These are phyloP conservation scores for Eutolmus rufibarbis DNA, from an alignment of 2,888 invertebrate genomes.

Conservation along the genomic window DNA sequence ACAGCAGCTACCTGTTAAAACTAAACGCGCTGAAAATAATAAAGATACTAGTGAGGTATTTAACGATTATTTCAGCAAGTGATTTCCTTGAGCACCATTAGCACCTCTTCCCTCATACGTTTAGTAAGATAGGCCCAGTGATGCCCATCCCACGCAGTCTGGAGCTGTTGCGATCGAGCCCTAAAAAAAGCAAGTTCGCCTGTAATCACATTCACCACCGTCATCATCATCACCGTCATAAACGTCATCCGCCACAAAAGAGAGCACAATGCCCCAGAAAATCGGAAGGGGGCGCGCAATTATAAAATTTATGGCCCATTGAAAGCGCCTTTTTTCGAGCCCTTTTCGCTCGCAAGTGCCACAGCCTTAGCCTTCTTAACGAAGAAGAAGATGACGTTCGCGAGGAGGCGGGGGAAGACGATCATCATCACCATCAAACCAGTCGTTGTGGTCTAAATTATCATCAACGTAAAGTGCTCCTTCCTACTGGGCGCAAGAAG, in stretches of 20 bases:
- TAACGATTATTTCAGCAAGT: not conserved
- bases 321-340: slow-evolving; percentile 19
- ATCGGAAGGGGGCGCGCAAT: slow-evolving; percentile 42
- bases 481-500: not conserved
- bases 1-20: not conserved
- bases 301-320: slow-evolving; percentile 47
- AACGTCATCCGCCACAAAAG: not conserved
- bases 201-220: not conserved
- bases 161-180: not conserved
- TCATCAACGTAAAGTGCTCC: slow-evolving; percentile 26
- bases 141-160: not conserved
- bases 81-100: not conserved
- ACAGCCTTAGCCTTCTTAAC: not conserved
- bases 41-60: not conserved
- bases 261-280: slow-evolving; percentile 25
- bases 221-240: not conserved
- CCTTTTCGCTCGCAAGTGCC: slow-evolving; percentile 1
- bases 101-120: not conserved
- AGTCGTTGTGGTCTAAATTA: not conserved
- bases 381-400: not conserved
- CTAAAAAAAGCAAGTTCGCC: not conserved
- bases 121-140: not conserved
- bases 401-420: not conserved
- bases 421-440: not conserved
- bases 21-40: not conserved